Evolutionary conservation across 2,888 invertebrate species (phyloP), one percentile per base, ranked within the genome.

Genomic region (Clitarchus hookeri): DNA sequence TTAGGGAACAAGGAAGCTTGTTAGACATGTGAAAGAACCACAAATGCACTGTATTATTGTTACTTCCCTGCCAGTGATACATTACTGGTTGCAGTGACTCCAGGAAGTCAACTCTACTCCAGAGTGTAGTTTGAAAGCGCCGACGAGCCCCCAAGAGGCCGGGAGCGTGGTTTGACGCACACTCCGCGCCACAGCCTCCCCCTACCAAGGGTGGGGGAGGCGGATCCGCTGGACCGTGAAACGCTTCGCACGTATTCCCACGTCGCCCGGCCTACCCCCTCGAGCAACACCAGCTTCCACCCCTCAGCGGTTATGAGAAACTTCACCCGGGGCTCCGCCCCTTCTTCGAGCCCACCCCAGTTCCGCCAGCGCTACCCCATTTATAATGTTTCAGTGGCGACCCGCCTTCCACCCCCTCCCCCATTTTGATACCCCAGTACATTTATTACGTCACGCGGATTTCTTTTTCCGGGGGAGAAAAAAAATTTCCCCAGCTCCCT

Each of bases 401-500:
- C 65, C n/a, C 65, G 8, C n/a, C 65, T 65, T 8, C 48, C 6
- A 6, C 48, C 48, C 6, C 48, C 48, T 16, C 6, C 48, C 48
- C 8, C 11, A 48, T 48, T 48, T 48, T 36, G 36, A 36, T 36
- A 36, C 48, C 48, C 48, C 48, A 13, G 48, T 48, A 65, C 65
- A 65, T 65, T 65, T 65, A 65, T 65, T 65, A 65, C 65, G 65
- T 65, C 65, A 65, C n/a, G 65, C 65, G 65, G 65, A 16, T 65
- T 65, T 65, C n/a, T n/a, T 65, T 65, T 23, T 19, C 0, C 65
- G 19, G 65, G 65, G 65, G 65, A 65, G 11, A 16, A 16, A 16
- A 65, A 65, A 8, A 6, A 6, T 19, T 19, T 65, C 16, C 65
- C 16, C 65, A n/a, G 23, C 65, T 19, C n/a, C 65, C 65, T 16